These are phyloP conservation scores for Apistogramma diplotaenia DNA, from an alignment of 2,113 vertebrate species.

Conservation along the genomic window DNA sequence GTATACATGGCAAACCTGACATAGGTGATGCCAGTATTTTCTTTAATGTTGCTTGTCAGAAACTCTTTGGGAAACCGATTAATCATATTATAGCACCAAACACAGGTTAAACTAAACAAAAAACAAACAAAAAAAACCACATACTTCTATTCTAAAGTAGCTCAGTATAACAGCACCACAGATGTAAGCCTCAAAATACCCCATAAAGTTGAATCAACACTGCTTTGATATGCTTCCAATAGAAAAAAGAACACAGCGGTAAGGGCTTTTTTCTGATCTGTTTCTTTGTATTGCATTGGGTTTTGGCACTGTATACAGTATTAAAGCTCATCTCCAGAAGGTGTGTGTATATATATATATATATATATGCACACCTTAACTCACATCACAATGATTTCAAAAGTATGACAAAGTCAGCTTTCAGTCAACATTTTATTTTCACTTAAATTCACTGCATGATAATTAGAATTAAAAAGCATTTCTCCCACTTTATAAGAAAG, in stretches of 20 bases:
- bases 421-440: not conserved
- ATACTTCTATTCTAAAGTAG: not conserved
- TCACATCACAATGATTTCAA: no score
- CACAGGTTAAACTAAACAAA: not conserved
- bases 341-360: no score
- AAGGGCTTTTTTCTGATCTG: not conserved
- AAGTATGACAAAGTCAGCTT: not conserved
- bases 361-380: no score
- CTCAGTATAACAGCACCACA: not conserved
- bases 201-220: not conserved
- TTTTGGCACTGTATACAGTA: not conserved
- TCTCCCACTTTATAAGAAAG: no score
- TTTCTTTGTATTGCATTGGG: constrained; percentile 15
- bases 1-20: constrained; percentile 24
- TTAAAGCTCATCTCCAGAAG: not conserved
- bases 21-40: constrained; percentile 14
- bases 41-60: not conserved
- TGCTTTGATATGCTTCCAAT: constrained; percentile 1
- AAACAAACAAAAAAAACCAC: fast-evolving
- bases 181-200: not conserved
- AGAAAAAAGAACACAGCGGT: not conserved
- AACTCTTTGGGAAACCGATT: not conserved
- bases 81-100: not conserved
- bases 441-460: not conserved
- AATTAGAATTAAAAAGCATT: not conserved